Conservation (phyloP, 2,113 vertebrate species). For the Leptodactylus fuscus region DNA sequence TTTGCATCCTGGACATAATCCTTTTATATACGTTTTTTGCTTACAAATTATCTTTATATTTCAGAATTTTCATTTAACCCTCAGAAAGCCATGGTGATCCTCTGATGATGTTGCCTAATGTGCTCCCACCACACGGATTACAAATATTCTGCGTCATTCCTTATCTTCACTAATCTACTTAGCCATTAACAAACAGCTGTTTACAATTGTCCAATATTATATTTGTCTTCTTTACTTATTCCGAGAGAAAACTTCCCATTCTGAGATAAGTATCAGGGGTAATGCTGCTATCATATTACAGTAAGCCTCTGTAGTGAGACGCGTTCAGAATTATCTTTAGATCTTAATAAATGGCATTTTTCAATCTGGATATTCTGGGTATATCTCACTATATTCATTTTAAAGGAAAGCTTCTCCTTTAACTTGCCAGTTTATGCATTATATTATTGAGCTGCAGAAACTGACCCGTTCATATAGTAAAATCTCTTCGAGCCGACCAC, state of each 20-base stretch:
- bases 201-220: background rate
- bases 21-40: too few relatives aligned
- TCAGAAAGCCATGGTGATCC: background rate
- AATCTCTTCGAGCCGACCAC: too few relatives aligned
- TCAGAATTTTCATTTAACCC: background rate
- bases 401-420: background rate
- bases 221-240: slow-evolving; percentile 24
- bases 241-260: slow-evolving; percentile 1
- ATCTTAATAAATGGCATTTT: background rate
- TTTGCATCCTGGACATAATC: too few relatives aligned
- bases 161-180: background rate
- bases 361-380: too few relatives aligned
- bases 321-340: too few relatives aligned
- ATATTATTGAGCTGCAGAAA: too few relatives aligned
- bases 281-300: background rate
- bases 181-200: slow-evolving; percentile 18
- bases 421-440: too few relatives aligned
- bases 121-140: background rate
- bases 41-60: too few relatives aligned
- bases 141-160: slow-evolving; percentile 15
- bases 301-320: background rate
- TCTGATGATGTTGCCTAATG: background rate
- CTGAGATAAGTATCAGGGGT: background rate
- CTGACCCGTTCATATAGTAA: too few relatives aligned
- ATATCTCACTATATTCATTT: too few relatives aligned